phyloP scores from a whole-genome alignment of 2,888 invertebrate species.

The Drosophila vallismaia region DNA sequence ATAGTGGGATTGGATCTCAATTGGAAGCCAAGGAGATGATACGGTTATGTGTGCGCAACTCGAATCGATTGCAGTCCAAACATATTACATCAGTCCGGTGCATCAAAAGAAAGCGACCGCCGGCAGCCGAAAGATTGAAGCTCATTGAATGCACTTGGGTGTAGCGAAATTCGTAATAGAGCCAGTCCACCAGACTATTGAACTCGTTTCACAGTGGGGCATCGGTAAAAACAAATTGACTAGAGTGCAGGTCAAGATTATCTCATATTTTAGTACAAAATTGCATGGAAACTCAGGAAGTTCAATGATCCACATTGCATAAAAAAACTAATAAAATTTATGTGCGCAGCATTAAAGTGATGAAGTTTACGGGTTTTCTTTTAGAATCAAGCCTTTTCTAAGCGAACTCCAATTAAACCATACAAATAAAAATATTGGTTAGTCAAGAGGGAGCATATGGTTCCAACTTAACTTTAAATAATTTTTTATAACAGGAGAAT shows the following conservation, averaged over 20 bases:
- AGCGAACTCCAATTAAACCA: not conserved
- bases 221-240: not conserved
- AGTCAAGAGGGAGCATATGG: not conserved
- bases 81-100: constrained; percentile 29
- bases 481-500: not conserved
- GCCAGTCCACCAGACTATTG: constrained; percentile 16
- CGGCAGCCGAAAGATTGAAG: constrained; percentile 21
- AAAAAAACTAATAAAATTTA: not conserved
- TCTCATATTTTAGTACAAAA: not conserved
- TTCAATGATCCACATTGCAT: not conserved
- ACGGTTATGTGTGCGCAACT: constrained; percentile 29
- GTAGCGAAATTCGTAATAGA: constrained; percentile 13
- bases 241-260: not conserved
- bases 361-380: too few species aligned
- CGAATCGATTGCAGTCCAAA: constrained; percentile 15
- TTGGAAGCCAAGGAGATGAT: constrained; percentile 16
- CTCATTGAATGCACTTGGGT: constrained; percentile 26
- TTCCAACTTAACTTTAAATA: not conserved
- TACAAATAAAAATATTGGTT: not conserved
- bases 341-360: not conserved
- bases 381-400: not conserved
- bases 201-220: constrained; percentile 23
- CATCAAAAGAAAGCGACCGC: constrained; percentile 39
- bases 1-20: constrained; percentile 4
- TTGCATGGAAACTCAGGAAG: not conserved